phyloP scores from a whole-genome alignment of 1,140 invertebrate species.

The Planococcus citri region DNA sequence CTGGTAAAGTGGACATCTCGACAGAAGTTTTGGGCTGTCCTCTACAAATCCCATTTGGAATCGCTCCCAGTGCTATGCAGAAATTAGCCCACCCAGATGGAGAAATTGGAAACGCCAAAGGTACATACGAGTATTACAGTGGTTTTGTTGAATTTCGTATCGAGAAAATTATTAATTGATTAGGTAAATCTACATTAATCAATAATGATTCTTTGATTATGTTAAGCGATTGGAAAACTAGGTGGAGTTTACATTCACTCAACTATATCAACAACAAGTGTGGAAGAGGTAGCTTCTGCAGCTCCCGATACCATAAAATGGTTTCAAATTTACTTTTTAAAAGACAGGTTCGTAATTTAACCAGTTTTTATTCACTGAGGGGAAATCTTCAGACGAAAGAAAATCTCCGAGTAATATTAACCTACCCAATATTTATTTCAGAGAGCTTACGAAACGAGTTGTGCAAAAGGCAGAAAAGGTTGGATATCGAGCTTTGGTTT shows the following conservation, averaged over 20 bases:
- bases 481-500: slow-evolving; percentile 75
- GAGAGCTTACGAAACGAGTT: slow-evolving; percentile 57
- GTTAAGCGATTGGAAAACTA: slow-evolving; percentile 53
- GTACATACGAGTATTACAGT: too few species aligned
- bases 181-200: too few species aligned
- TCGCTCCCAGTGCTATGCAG: slow-evolving; percentile 88
- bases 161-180: too few species aligned
- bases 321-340: slow-evolving; percentile 87
- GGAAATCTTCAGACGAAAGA: too few species aligned
- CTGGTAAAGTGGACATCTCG: slow-evolving; percentile 43
- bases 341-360: slow-evolving; percentile 57
- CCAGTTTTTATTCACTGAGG: slow-evolving; percentile 33
- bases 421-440: too few species aligned
- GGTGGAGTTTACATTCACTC: slow-evolving; percentile 70
- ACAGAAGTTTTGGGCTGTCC: slow-evolving; percentile 52
- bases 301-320: slow-evolving; percentile 65
- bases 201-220: not conserved
- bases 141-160: too few species aligned
- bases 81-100: slow-evolving; percentile 82
- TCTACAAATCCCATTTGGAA: slow-evolving; percentile 67
- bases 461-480: slow-evolving; percentile 65
- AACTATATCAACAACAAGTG: slow-evolving; percentile 71
- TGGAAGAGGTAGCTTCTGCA: slow-evolving; percentile 71
- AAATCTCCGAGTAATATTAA: not conserved
- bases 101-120: slow-evolving; percentile 70